Evolutionary conservation across 2,888 invertebrate genomes (phyloP).

Genomic region (Meloe dianella): DNA sequence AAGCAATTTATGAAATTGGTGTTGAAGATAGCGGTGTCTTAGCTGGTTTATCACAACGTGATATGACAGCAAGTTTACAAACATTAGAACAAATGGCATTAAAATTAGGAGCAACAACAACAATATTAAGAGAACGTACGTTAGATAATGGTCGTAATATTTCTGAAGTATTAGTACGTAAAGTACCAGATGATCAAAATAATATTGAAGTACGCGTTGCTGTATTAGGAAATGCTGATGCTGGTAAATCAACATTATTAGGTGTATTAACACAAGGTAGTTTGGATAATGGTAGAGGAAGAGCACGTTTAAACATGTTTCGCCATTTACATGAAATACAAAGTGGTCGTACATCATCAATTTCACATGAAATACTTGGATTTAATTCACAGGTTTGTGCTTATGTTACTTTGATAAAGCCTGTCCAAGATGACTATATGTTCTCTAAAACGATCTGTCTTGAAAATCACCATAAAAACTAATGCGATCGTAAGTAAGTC

Average conservation of each 20-base stretch:
- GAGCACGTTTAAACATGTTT: constrained; percentile 95
- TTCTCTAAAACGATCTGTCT: not conserved
- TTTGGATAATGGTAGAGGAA: constrained; percentile 93
- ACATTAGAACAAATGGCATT: constrained; percentile 89
- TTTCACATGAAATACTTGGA: constrained; percentile 95
- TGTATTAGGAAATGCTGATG: constrained; percentile 93
- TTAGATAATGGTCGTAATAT: constrained; percentile 68
- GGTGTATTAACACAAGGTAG: constrained; percentile 97
- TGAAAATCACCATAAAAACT: no score
- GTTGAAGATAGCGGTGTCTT: constrained; percentile 89
- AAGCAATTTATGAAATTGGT: constrained; percentile 97
- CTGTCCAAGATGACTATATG: not conserved
- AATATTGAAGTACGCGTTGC: constrained; percentile 87
- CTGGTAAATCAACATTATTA: constrained; percentile 95
- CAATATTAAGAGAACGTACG: constrained; percentile 72
- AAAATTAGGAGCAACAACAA: constrained; percentile 82
- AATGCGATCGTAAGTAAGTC: no score
- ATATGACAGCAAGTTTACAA: constrained; percentile 85
- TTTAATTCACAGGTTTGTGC: constrained; percentile 79
- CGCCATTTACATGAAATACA: constrained; percentile 94
- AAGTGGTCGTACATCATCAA: constrained; percentile 91
- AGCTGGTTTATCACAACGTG: constrained; percentile 80
- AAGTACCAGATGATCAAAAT: constrained; percentile 86
- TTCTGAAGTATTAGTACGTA: constrained; percentile 87
- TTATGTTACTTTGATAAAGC: not conserved